These are phyloP conservation scores for Teleiodes luculella DNA, from an alignment of 2,888 invertebrate genomes.

Conservation along the genomic window DNA sequence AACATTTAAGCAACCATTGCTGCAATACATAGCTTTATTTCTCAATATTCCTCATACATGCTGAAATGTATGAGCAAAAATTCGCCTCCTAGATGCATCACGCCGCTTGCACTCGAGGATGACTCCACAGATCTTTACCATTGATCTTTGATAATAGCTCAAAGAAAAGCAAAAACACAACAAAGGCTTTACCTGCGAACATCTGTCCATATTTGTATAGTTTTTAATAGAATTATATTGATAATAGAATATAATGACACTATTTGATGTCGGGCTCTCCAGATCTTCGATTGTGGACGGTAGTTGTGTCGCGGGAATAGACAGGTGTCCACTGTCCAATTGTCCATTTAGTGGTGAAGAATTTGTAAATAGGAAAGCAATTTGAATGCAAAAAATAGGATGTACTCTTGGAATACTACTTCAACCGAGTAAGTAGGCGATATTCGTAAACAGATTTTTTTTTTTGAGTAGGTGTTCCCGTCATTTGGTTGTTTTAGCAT, in stretches of 20 bases:
- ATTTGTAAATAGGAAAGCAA: background rate
- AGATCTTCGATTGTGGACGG: slow-evolving; percentile 2
- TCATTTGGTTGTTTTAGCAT: too few species aligned
- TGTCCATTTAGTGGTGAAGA: background rate
- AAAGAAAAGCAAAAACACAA: slow-evolving; percentile 23
- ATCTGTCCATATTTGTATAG: slow-evolving; percentile 4
- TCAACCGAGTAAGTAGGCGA: too few species aligned
- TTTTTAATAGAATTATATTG: slow-evolving; percentile 22
- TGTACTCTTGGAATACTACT: too few species aligned
- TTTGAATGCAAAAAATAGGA: background rate
- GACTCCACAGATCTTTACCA: background rate
- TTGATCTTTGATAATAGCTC: background rate
- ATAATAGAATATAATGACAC: slow-evolving; percentile 32
- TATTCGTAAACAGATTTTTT: too few species aligned
- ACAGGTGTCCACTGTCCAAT: slow-evolving; percentile 39
- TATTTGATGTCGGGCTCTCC: slow-evolving; percentile 15
- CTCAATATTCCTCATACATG: background rate
- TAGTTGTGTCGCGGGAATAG: slow-evolving; percentile 34
- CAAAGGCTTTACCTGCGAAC: background rate
- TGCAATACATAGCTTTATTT: background rate
- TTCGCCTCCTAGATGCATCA: background rate
- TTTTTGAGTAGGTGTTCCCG: too few species aligned
- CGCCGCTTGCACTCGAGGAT: background rate
- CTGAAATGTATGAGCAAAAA: background rate
- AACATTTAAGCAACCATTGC: background rate